Conservation (phyloP, 2,888 invertebrate genomes). For the Eustalomyia histrio region DNA sequence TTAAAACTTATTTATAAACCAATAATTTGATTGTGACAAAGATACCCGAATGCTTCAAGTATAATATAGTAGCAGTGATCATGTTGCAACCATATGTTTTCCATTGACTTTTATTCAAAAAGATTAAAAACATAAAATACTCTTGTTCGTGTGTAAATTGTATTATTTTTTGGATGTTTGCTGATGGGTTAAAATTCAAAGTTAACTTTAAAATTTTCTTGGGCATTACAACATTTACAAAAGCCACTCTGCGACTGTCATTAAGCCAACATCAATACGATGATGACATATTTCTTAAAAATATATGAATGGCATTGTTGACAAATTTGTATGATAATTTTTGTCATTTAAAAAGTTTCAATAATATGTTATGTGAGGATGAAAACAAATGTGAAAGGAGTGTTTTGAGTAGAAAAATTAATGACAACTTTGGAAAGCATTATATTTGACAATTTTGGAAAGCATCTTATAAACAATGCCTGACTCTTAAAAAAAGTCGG, state of each 20-base stretch:
- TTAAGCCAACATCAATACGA: constrained; percentile 31
- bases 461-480: too few relatives aligned
- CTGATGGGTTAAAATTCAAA: not conserved
- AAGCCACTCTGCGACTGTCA: not conserved
- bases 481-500: too few relatives aligned
- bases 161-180: too few relatives aligned
- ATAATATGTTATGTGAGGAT: constrained; percentile 1
- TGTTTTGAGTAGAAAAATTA: constrained; percentile 13
- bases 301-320: constrained; percentile 22
- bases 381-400: constrained; percentile 42
- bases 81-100: too few relatives aligned
- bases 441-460: not conserved
- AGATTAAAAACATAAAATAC: too few relatives aligned
- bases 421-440: constrained; percentile 12
- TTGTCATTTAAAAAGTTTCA: constrained; percentile 6
- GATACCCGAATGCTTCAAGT: too few relatives aligned
- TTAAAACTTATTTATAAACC: too few relatives aligned
- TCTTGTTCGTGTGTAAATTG: too few relatives aligned
- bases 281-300: constrained; percentile 43
- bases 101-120: too few relatives aligned
- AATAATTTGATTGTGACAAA: too few relatives aligned
- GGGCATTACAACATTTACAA: not conserved
- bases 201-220: not conserved
- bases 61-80: too few relatives aligned
- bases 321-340: constrained; percentile 39